Base-by-base conservation (phyloP, 1,140 invertebrate species). In the Bombus cullumanus region DNA sequence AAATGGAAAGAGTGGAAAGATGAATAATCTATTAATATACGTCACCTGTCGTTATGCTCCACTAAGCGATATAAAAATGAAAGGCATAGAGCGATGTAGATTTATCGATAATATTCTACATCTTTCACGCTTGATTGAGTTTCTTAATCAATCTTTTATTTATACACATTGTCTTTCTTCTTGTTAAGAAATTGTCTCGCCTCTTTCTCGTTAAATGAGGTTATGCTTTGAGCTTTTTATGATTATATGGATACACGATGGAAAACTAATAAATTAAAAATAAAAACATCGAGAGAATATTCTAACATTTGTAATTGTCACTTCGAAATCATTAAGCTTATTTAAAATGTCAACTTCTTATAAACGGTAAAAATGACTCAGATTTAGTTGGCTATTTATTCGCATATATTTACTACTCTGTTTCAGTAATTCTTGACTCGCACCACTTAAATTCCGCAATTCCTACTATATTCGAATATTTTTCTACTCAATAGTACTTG, bases 11-110 rank as follows among this genome's bases (percentile, higher is more conserved):
- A 64, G 62, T 34, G 47, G 41, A 9, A 41, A 68, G n/a, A 22
- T 83, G n/a, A 43, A 41, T 47, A 39, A 69, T 80, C 76, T 85
- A 85, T 85, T 85, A 85, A 85, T 85, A 71, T 28, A 47, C 77
- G 31, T 62, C 37, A n/a, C 25, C 39, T 62, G 34, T 37, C 64
- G 8, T 79, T n/a, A 80, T 10, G 83, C 76, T 80, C 68, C 41
- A 80, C 39, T 80, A 73, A 85, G 68, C 77, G 18, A 53, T 43
- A 15, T 62, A 71, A 85, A 64, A 73, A 73, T 80, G 57, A 72
- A 72, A 85, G 13, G 34, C 68, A 18, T 53, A 8, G 3, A 31
- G 47, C 39, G 59, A 41, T 62, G 43, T 47, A 10, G 31, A 85
- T 85, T 59, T 43, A 71, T 71, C 68, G 68, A 85, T 53, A 80